A percentile compares a stretch with the other conserved stretches of the same genome.
phyloP scores from a whole-genome alignment of 2,113 vertebrate genomes.

The Cynocephalus volans region DNA sequence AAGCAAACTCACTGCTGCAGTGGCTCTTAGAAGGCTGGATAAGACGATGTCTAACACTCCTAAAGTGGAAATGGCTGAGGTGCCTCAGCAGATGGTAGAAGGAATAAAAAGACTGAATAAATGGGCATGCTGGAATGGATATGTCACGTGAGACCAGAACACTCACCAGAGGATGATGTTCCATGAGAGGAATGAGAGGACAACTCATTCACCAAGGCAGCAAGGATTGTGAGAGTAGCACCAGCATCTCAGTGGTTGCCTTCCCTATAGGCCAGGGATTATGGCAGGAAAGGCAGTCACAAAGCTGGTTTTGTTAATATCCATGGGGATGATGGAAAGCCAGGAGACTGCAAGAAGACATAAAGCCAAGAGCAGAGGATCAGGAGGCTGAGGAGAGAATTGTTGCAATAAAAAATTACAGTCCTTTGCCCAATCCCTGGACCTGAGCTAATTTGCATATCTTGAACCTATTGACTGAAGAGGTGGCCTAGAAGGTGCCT shows the following conservation, averaged over 20 bases:
- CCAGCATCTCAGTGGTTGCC: neutral
- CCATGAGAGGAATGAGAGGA: neutral
- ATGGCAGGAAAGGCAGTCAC: neutral
- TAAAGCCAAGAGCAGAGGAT: neutral
- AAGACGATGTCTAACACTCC: neutral
- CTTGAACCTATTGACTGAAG: neutral
- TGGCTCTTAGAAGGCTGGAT: neutral
- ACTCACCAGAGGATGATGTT: neutral
- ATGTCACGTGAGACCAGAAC: neutral
- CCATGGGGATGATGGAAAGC: neutral
- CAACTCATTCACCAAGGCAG: neutral
- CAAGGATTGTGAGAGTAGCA: neutral
- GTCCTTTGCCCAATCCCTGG: neutral
- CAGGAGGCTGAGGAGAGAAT: neutral
- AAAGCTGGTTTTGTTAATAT: slow-evolving; percentile 1
- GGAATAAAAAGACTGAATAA: neutral
- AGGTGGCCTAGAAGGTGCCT: neutral
- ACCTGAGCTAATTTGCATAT: slow-evolving; percentile 14
- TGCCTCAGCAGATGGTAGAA: neutral
- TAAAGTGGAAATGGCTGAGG: slow-evolving; percentile 1
- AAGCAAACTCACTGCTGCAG: neutral
- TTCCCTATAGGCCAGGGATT: neutral
- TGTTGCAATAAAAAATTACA: neutral
- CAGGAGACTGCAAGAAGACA: neutral
- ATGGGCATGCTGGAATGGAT: neutral